These are phyloP conservation scores for Agriopis leucophaearia DNA, from an alignment of 2,888 invertebrate species.

Conservation along the genomic window DNA sequence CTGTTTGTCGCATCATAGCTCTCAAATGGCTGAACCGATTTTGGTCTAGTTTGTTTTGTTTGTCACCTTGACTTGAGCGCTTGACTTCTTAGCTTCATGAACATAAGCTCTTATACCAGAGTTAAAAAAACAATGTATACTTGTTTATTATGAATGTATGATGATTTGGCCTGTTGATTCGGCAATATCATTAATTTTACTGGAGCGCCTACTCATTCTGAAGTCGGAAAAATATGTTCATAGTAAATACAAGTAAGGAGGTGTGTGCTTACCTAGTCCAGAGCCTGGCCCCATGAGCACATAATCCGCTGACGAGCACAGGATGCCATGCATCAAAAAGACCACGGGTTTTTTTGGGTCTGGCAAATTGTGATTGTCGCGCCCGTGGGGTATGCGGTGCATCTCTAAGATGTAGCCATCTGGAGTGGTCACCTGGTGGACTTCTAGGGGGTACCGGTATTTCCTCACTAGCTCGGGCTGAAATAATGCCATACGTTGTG, in stretches of 20 bases:
- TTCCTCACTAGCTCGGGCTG: conserved; percentile 85
- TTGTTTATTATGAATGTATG: too few species aligned
- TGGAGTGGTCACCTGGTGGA: conserved; percentile 88
- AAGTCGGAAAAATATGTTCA: neutral
- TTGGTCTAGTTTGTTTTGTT: too few species aligned
- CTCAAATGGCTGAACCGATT: too few species aligned
- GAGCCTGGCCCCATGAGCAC: conserved; percentile 89
- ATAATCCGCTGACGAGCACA: conserved; percentile 91
- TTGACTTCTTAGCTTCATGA: too few species aligned
- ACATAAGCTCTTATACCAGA: too few species aligned
- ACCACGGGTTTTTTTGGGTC: conserved; percentile 84
- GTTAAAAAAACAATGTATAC: too few species aligned
- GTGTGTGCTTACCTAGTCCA: conserved; percentile 85
- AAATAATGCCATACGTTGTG: conserved; percentile 2
- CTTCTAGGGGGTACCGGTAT: conserved; percentile 89
- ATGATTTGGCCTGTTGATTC: too few species aligned
- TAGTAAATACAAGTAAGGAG: neutral
- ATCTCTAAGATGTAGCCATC: conserved; percentile 93
- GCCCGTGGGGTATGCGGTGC: conserved; percentile 89
- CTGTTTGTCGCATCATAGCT: too few species aligned
- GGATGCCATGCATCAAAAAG: conserved; percentile 90
- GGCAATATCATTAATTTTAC: too few species aligned
- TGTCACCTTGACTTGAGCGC: too few species aligned
- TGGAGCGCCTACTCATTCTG: too few species aligned
- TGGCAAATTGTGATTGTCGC: conserved; percentile 71